Percentiles rank a stretch among this genome's conserved stretches.
phyloP scores from a whole-genome alignment of 2,113 vertebrate species.

The Scatophagus argus region DNA sequence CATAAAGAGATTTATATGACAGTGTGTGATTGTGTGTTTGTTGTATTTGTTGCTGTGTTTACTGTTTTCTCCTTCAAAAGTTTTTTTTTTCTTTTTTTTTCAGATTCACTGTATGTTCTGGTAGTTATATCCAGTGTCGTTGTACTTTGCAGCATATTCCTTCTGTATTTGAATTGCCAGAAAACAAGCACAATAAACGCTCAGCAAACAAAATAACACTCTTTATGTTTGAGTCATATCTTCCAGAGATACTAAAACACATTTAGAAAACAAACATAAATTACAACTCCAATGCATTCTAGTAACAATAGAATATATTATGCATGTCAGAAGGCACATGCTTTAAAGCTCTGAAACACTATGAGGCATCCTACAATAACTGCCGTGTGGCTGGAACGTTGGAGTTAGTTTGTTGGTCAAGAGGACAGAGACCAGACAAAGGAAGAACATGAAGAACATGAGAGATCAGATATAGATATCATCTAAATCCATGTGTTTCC shows the following conservation, averaged over 20 bases:
- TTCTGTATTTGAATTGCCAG: background rate
- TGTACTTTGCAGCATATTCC: background rate
- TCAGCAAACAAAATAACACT: conserved; percentile 42
- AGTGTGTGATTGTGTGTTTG: too few relatives aligned
- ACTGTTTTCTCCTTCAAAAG: background rate
- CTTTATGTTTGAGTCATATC: conserved; percentile 49
- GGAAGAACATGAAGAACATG: conserved; percentile 27
- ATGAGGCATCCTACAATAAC: conserved; percentile 37
- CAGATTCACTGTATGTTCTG: background rate
- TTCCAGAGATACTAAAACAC: conserved; percentile 65
- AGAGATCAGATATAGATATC: background rate
- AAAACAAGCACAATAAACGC: conserved; percentile 20
- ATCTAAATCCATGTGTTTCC: conserved; percentile 26
- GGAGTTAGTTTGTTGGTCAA: conserved; percentile 18
- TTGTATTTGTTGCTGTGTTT: too few relatives aligned
- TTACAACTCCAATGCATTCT: conserved; percentile 25
- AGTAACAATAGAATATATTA: conserved; percentile 13
- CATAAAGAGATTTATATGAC: too few relatives aligned
- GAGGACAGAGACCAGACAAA: conserved; percentile 9
- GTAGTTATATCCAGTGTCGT: background rate
- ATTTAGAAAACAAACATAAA: conserved; percentile 61
- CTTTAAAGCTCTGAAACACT: conserved; percentile 41
- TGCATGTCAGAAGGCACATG: conserved; percentile 63
- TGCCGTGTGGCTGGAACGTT: conserved; percentile 53
- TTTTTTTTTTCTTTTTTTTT: background rate